These are phyloP conservation scores for Tragulus kanchil DNA, from an alignment of 2,113 vertebrate species.

Conservation along the genomic window DNA sequence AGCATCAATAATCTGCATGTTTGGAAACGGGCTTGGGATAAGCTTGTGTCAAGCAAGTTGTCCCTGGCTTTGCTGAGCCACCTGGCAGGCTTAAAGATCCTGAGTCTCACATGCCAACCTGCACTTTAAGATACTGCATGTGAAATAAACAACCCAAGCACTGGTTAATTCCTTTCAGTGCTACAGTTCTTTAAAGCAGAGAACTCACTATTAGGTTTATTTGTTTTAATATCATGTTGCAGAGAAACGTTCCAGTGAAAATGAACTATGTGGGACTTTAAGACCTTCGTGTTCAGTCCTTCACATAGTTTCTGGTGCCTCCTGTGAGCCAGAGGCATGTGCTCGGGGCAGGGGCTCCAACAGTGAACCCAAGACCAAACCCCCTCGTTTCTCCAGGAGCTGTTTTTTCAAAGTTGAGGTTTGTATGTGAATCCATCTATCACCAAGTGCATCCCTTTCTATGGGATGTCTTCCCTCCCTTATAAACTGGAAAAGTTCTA, in stretches of 20 bases:
- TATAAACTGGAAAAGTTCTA: not conserved
- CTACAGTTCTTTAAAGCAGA: slow-evolving; percentile 8
- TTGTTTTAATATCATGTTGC: not conserved
- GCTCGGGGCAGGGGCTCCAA: not conserved
- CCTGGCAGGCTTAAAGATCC: not conserved
- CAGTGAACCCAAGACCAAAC: not conserved
- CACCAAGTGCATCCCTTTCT: not conserved
- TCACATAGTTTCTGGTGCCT: not conserved
- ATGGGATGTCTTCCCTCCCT: not conserved
- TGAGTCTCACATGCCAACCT: not conserved
- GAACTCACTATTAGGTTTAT: not conserved
- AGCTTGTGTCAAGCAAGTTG: not conserved
- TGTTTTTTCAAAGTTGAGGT: not conserved
- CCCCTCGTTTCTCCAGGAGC: not conserved
- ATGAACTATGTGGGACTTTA: not conserved
- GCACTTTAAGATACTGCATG: not conserved
- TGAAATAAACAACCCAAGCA: not conserved
- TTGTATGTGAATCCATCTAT: not conserved
- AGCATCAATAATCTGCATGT: slow-evolving; percentile 49
- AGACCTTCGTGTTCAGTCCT: not conserved
- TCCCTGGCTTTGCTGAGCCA: not conserved
- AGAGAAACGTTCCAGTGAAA: slow-evolving; percentile 6
- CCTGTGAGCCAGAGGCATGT: not conserved
- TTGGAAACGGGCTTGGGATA: slow-evolving; percentile 43
- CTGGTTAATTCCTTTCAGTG: not conserved